phyloP scores from a whole-genome alignment of 1,140 invertebrate species.

The Apis florea region DNA sequence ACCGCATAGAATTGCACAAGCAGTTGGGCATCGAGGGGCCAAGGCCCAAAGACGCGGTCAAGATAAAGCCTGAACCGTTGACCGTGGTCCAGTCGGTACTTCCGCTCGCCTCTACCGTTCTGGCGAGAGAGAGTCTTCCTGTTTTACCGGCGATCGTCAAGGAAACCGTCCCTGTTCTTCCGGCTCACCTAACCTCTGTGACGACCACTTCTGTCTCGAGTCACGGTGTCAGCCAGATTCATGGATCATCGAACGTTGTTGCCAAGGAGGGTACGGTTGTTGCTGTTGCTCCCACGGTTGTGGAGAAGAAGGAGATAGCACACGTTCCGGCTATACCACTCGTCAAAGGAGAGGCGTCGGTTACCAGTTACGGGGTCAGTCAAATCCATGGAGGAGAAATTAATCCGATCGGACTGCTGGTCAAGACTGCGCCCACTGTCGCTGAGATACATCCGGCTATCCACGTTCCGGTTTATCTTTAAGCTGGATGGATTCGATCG shows the following conservation, averaged over 20 bases:
- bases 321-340: not conserved
- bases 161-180: not conserved
- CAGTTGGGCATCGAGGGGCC: conserved; percentile 44
- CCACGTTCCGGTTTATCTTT: not conserved
- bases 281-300: not conserved
- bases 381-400: conserved; percentile 47
- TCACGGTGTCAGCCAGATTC: conserved; percentile 30
- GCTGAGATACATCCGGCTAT: not conserved
- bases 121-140: not conserved
- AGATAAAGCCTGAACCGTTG: conserved; percentile 29
- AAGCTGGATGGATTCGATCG: not conserved
- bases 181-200: not conserved
- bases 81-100: not conserved
- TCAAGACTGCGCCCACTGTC: conserved; percentile 7
- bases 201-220: not conserved
- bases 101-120: not conserved
- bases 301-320: not conserved
- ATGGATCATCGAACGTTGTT: not conserved
- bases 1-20: conserved; percentile 53
- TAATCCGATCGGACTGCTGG: conserved; percentile 10
- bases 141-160: not conserved
- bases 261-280: not conserved
- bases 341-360: not conserved
- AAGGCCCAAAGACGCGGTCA: conserved; percentile 40
- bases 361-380: conserved; percentile 34